phyloP scores from a whole-genome alignment of 2,797 vertebrate species.

The Sciurus vulgaris region DNA sequence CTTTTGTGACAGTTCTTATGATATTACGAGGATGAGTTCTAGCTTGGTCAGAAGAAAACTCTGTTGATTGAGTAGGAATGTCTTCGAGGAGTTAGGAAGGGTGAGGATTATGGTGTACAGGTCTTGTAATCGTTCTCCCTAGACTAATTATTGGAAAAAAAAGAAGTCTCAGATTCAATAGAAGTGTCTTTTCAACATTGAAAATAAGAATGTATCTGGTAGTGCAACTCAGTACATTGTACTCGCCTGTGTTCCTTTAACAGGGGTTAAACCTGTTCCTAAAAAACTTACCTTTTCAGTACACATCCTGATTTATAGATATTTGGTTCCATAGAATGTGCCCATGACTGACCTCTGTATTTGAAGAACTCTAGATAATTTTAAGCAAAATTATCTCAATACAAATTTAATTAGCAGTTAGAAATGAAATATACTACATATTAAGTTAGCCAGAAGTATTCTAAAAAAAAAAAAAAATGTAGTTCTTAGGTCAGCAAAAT shows the following conservation, averaged over 20 bases:
- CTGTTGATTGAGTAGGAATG: background rate
- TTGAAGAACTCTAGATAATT: background rate
- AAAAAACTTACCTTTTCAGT: background rate
- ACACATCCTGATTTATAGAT: background rate
- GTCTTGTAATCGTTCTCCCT: slow-evolving; percentile 18
- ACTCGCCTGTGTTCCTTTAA: background rate
- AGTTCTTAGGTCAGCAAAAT: background rate
- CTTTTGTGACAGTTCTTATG: background rate
- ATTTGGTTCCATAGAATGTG: background rate
- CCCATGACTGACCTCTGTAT: background rate
- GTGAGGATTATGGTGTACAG: background rate
- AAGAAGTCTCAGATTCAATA: background rate
- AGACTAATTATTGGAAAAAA: slow-evolving; percentile 36
- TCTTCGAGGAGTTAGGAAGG: background rate
- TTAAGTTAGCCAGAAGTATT: background rate
- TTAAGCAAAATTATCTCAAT: slow-evolving; percentile 11
- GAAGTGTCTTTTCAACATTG: background rate
- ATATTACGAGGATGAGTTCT: background rate
- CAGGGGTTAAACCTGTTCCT: background rate
- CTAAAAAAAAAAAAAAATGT: background rate
- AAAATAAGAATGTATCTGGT: background rate
- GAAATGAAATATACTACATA: slow-evolving; percentile 47
- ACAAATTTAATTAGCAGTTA: slow-evolving; percentile 15
- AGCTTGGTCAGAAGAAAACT: background rate
- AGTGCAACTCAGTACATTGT: background rate